phyloP scores from a whole-genome alignment of 1,140 invertebrate genomes.

The Arctopsyche grandis region DNA sequence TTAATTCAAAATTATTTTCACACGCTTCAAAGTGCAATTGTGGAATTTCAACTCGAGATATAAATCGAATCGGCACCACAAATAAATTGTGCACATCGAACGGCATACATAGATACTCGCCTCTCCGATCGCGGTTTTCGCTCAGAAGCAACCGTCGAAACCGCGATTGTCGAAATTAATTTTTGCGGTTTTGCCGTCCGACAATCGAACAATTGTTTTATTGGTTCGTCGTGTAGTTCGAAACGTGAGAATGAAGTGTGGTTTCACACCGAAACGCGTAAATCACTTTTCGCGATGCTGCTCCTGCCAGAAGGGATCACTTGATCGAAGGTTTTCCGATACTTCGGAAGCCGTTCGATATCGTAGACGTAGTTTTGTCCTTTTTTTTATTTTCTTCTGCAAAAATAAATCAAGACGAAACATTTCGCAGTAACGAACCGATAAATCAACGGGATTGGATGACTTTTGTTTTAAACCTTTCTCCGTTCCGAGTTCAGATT shows the following conservation, averaged over 20 bases:
- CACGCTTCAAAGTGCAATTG: neutral
- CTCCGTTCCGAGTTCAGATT: neutral
- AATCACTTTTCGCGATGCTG: neutral
- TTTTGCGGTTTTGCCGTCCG: conserved; percentile 27
- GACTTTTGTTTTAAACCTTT: neutral
- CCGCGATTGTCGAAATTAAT: conserved; percentile 19
- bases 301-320: no score
- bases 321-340: neutral
- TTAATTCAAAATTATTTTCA: neutral
- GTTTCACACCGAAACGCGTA: neutral
- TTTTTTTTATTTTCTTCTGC: neutral
- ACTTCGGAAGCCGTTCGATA: neutral
- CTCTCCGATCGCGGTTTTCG: neutral
- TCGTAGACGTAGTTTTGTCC: neutral
- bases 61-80: neutral
- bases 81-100: neutral
- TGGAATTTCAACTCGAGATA: neutral
- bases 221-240: neutral
- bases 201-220: neutral
- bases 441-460: neutral
- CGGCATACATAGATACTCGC: neutral
- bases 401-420: neutral
- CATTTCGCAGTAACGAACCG: conserved; percentile 18
- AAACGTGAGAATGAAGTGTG: conserved; percentile 8
- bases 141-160: neutral